Evolutionary conservation across 2,888 invertebrate genomes (phyloP), one percentile per base, ranked within the genome.

Genomic region (Cephus nigrinus): DNA sequence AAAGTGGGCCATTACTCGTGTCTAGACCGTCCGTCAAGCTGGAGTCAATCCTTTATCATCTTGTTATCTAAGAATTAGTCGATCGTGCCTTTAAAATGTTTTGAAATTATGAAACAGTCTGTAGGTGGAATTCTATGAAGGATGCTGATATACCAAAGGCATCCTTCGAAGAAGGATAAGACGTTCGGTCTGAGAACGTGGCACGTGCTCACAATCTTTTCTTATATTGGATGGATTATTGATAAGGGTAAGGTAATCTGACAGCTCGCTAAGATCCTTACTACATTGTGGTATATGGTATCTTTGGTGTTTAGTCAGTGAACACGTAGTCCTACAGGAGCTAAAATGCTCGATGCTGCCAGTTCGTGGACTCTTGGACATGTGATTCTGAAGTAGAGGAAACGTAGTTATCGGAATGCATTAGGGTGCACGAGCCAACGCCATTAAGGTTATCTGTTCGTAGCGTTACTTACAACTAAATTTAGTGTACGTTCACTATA

Each of bases 391-490:
- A 71, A 71, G 31, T 71, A 71, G 36, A 74, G 74, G 36, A 35
- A 35, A 33, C 74, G 75, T 79, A 84, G 82, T 87, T 88, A 88
- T 88, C 87, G 84, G 82, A 82, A 86, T 86, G 84, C 88, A 89
- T 88, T 88, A 89, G 85, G 80, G 79, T 79, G 84, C 80, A 79
- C 83, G 83, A 81, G 82, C 82, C 80, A 81, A 80, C 74, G 82
- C 87, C 87, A 88, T 89, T 89, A 89, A 85, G 83, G 84, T 83
- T 87, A 87, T 88, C 88, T 87, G 84, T 82, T 83, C 75, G 82
- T 81, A 84, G 85, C 84, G 84, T 86, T 86, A 84, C 86, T 87
- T 86, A 84, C 85, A 87, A 84, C 84, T 80, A 83, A 87, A 87
- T 87, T 88, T 88, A 89, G 85, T 85, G 84, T 85, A 83, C 85